Percentiles rank a stretch among this genome's conserved stretches.
Evolutionary conservation across 2,888 invertebrate genomes (phyloP).

Genomic region (Ophion ellenae): DNA sequence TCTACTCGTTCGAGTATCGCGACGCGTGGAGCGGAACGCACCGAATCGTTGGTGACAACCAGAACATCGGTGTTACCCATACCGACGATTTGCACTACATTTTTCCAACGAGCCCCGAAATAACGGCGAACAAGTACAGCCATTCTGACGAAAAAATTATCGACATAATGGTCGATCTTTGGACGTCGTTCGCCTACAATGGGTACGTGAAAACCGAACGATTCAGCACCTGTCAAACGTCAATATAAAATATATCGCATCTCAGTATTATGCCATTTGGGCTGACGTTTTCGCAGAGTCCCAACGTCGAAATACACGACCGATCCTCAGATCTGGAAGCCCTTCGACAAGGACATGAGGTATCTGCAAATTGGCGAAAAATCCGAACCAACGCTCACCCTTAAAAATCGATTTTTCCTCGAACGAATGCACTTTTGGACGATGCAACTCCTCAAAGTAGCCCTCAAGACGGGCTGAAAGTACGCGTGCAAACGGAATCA

Average conservation of each 20-base stretch:
- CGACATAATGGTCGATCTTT: constrained; percentile 80
- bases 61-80: constrained; percentile 81
- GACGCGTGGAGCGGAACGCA: constrained; percentile 62
- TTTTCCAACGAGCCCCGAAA: constrained; percentile 75
- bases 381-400: constrained; percentile 32
- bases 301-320: constrained; percentile 53
- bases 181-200: constrained; percentile 81
- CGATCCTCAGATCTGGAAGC: constrained; percentile 63
- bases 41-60: constrained; percentile 5
- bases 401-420: constrained; percentile 37
- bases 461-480: constrained; percentile 27
- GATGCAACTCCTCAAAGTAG: constrained; percentile 53
- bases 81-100: constrained; percentile 84
- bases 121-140: constrained; percentile 62
- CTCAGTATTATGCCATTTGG: not conserved
- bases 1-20: constrained; percentile 68
- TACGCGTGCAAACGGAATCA: not conserved
- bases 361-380: constrained; percentile 69
- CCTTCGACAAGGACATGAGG: constrained; percentile 58
- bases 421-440: constrained; percentile 70
- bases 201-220: constrained; percentile 59
- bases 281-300: constrained; percentile 35
- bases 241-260: not conserved
- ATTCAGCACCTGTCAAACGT: not conserved
- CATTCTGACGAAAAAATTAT: constrained; percentile 75